Evolutionary conservation across 2,113 vertebrate genomes (phyloP).

Genomic region (Micronycteris hirsuta): DNA sequence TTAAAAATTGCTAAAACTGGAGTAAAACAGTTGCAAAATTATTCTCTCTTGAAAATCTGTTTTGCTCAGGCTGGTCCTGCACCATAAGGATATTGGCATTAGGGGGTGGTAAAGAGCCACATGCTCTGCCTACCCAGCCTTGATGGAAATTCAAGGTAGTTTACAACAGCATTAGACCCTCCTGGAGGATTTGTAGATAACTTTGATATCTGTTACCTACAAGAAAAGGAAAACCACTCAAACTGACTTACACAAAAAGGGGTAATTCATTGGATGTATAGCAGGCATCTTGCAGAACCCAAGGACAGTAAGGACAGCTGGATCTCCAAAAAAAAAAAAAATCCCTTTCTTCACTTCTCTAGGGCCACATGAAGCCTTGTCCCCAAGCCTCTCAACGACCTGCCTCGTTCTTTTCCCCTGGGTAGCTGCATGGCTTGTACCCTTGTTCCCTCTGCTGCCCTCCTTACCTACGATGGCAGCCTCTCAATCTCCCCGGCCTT

Average conservation of each 20-base stretch:
- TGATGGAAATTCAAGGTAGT: not conserved
- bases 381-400: not conserved
- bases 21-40: not conserved
- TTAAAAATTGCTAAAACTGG: not conserved
- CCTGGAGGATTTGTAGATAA: not conserved
- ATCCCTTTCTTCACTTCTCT: not conserved
- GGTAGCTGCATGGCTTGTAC: not conserved
- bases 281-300: not conserved
- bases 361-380: not conserved
- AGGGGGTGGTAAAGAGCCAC: not conserved
- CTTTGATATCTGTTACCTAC: not conserved
- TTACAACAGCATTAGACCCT: not conserved
- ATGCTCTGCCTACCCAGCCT: not conserved
- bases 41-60: not conserved
- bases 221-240: not conserved
- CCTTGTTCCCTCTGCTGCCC: not conserved
- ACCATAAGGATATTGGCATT: not conserved
- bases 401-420: not conserved
- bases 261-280: not conserved
- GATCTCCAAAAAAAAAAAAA: not conserved
- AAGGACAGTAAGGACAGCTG: not conserved
- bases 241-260: constrained; percentile 15
- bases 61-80: not conserved
- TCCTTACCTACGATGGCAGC: not conserved
- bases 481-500: not conserved